phyloP scores from a whole-genome alignment of 2,113 vertebrate genomes.

The Cynoglossus semilaevis region DNA sequence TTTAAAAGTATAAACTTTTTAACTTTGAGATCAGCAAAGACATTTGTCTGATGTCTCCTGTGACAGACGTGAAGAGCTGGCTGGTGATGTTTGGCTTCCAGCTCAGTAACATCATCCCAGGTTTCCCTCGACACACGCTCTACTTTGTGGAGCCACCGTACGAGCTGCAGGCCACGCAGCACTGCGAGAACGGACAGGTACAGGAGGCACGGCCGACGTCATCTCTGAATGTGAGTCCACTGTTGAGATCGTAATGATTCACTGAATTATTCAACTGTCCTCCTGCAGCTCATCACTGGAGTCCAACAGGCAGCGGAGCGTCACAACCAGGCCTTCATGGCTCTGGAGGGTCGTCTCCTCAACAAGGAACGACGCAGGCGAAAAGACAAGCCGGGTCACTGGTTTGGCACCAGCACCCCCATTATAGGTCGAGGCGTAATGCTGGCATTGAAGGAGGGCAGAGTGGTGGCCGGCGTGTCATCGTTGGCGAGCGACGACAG shows the following conservation, averaged over 20 bases:
- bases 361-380: constrained; percentile 84
- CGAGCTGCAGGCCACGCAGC: constrained; percentile 90
- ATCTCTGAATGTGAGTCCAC: not conserved
- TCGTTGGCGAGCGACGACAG: constrained; percentile 91
- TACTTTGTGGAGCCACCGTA: constrained; percentile 96
- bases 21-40: constrained; percentile 26
- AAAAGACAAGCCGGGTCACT: constrained; percentile 91
- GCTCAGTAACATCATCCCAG: constrained; percentile 98
- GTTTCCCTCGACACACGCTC: constrained; percentile 93
- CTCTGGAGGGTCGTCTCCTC: constrained; percentile 92
- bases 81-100: constrained; percentile 99
- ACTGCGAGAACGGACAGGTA: constrained; percentile 90
- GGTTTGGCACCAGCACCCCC: constrained; percentile 92
- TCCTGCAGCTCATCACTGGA: constrained; percentile 89
- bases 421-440: constrained; percentile 95
- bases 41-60: constrained; percentile 39
- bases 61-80: constrained; percentile 98
- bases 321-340: constrained; percentile 97
- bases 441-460: constrained; percentile 93
- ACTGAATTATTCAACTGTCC: not conserved
- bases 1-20: constrained; percentile 16
- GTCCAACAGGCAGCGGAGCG: constrained; percentile 95
- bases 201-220: not conserved
- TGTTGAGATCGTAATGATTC: not conserved
- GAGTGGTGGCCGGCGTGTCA: constrained; percentile 85